Percentiles rank a stretch among this genome's conserved stretches.
Conservation (phyloP, 2,113 vertebrate genomes). For the Galemys pyrenaicus region DNA sequence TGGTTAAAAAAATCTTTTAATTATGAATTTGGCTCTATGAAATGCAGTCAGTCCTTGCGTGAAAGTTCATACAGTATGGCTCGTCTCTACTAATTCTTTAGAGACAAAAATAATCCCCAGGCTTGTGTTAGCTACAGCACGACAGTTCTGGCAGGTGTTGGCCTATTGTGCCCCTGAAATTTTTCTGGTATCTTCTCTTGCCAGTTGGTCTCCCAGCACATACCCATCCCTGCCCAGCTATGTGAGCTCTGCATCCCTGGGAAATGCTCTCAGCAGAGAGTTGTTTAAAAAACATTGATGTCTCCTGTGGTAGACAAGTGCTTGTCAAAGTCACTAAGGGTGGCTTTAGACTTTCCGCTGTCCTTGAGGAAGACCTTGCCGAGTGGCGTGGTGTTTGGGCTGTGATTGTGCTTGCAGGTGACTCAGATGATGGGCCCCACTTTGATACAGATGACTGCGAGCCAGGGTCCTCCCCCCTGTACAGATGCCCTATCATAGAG, state of each 20-base stretch:
- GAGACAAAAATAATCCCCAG: neutral
- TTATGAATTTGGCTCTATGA: neutral
- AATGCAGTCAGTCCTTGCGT: neutral
- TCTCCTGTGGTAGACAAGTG: neutral
- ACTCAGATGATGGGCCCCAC: neutral
- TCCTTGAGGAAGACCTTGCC: neutral
- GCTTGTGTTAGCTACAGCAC: neutral
- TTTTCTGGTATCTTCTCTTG: too few species aligned
- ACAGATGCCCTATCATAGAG: neutral
- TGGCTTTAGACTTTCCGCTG: neutral
- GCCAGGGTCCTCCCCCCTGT: neutral
- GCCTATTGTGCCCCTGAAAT: rapidly evolving
- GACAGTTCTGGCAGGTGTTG: neutral
- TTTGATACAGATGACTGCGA: too few species aligned
- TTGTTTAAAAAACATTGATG: neutral
- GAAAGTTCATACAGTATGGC: neutral
- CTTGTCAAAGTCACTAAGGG: neutral
- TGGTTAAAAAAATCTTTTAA: neutral
- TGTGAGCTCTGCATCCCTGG: neutral
- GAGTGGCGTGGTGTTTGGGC: rapidly evolving
- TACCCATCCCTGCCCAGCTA: neutral
- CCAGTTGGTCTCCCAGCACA: neutral
- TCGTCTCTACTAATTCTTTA: neutral
- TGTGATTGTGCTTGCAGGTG: neutral
- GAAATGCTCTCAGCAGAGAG: neutral